Evolutionary conservation across 2,113 vertebrate genomes (phyloP).

Genomic region (Anguilla rostrata): DNA sequence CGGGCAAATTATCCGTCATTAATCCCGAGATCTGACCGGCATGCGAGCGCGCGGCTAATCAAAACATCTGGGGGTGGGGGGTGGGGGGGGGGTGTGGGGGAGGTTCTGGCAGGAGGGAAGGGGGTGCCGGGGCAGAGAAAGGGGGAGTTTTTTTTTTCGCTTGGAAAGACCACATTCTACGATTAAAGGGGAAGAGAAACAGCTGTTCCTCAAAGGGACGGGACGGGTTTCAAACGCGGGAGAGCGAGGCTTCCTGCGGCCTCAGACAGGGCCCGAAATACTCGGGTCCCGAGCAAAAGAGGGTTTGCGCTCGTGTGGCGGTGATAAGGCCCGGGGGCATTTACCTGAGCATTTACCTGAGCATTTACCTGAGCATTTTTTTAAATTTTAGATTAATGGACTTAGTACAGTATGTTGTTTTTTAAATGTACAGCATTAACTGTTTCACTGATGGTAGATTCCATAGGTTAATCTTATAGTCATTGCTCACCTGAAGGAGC

Average conservation of each 20-base stretch:
- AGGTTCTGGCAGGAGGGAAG: slow-evolving; percentile 58
- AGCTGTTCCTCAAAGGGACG: slow-evolving; percentile 49
- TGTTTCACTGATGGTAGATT: too few relatives aligned
- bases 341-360: too few relatives aligned
- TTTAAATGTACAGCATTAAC: too few relatives aligned
- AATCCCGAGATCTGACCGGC: slow-evolving; percentile 99
- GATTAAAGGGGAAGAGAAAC: slow-evolving; percentile 47
- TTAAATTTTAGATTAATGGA: too few relatives aligned
- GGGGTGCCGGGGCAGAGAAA: slow-evolving; percentile 29
- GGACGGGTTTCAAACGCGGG: slow-evolving; percentile 47
- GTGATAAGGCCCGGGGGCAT: too few relatives aligned
- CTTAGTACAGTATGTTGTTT: too few relatives aligned
- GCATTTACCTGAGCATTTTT: too few relatives aligned
- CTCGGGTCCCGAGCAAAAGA: too few relatives aligned
- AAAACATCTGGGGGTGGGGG: slow-evolving; percentile 84
- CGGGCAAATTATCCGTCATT: slow-evolving; percentile 99
- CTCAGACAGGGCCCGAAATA: background rate
- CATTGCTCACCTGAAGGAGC: too few relatives aligned
- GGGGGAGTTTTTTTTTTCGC: slow-evolving; percentile 44
- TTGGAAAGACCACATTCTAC: slow-evolving; percentile 62
- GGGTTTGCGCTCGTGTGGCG: too few relatives aligned
- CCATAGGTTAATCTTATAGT: too few relatives aligned
- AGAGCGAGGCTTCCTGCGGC: slow-evolving; percentile 24
- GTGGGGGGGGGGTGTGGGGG: slow-evolving; percentile 52
- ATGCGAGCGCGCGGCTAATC: slow-evolving; percentile 89